A percentile compares a stretch with the other conserved stretches of the same genome.
Conservation (phyloP, 2,797 vertebrate genomes). For the Ctenochaetus hawaiiensis region DNA sequence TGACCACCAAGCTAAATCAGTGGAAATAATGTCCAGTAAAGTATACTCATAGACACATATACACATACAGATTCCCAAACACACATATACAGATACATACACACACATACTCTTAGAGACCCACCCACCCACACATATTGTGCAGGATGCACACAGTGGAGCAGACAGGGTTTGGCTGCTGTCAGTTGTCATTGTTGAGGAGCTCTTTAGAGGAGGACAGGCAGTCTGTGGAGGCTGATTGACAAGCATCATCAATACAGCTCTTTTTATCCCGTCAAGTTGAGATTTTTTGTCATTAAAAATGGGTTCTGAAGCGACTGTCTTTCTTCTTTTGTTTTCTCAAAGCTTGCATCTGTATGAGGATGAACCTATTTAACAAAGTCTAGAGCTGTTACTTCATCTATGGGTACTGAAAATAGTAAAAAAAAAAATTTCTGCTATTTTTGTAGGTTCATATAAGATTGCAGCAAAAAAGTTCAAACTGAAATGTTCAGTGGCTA, state of each 20-base stretch:
- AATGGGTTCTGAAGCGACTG: slow-evolving; percentile 46
- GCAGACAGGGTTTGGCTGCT: slow-evolving; percentile 48
- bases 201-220: slow-evolving; percentile 51
- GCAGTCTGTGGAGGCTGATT: slow-evolving; percentile 56
- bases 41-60: not conserved
- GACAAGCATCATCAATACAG: slow-evolving; percentile 64
- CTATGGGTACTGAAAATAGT: slow-evolving; percentile 26
- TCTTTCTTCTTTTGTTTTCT: slow-evolving; percentile 53
- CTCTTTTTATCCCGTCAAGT: slow-evolving; percentile 59
- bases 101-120: too few relatives aligned
- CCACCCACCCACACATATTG: not conserved
- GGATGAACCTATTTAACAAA: slow-evolving; percentile 45
- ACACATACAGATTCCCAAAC: too few relatives aligned
- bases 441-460: slow-evolving; percentile 6
- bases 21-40: slow-evolving; percentile 12
- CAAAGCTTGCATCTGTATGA: slow-evolving; percentile 33
- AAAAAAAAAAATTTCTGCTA: not conserved
- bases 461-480: slow-evolving; percentile 19
- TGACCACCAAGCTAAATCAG: not conserved
- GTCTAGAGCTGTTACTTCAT: slow-evolving; percentile 43
- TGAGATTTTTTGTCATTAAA: slow-evolving; percentile 54
- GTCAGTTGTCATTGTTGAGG: slow-evolving; percentile 67
- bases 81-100: too few relatives aligned
- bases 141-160: slow-evolving; percentile 37
- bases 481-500: slow-evolving; percentile 13